Conservation (phyloP, 2,797 vertebrate genomes). For the Centroberyx gerrardi region DNA sequence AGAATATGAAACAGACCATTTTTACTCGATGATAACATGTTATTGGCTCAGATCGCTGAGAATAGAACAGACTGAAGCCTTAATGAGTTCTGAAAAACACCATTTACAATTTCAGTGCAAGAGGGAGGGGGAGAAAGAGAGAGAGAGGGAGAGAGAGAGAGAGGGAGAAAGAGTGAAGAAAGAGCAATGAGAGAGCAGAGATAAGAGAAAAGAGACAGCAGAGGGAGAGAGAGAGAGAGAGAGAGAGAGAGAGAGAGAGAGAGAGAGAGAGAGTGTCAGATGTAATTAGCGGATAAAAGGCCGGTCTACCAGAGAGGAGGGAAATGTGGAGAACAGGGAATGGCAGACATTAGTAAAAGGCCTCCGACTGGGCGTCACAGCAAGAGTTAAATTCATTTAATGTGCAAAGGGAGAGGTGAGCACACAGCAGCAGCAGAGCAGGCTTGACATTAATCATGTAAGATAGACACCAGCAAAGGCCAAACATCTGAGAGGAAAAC, state of each 20-base stretch:
- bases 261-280: constrained; percentile 44
- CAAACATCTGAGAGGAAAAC: constrained; percentile 23
- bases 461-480: constrained; percentile 23
- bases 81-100: constrained; percentile 43
- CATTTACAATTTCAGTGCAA: constrained; percentile 30
- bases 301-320: constrained; percentile 48
- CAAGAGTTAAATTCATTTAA: constrained; percentile 38
- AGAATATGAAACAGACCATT: constrained; percentile 15
- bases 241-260: constrained; percentile 11
- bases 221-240: neutral
- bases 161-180: constrained; percentile 28
- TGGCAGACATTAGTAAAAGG: constrained; percentile 33
- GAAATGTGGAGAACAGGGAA: constrained; percentile 43
- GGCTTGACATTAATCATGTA: constrained; percentile 4
- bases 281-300: constrained; percentile 63
- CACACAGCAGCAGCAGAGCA: neutral
- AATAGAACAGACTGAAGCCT: constrained; percentile 14
- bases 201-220: constrained; percentile 17
- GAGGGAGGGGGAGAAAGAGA: neutral
- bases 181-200: constrained; percentile 36
- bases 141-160: neutral
- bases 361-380: constrained; percentile 30
- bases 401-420: constrained; percentile 20
- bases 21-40: constrained; percentile 11
- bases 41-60: constrained; percentile 8